Evolutionary conservation across 2,888 invertebrate species (phyloP), one percentile per base, ranked within the genome.

Genomic region (Polydesmus complanatus): DNA sequence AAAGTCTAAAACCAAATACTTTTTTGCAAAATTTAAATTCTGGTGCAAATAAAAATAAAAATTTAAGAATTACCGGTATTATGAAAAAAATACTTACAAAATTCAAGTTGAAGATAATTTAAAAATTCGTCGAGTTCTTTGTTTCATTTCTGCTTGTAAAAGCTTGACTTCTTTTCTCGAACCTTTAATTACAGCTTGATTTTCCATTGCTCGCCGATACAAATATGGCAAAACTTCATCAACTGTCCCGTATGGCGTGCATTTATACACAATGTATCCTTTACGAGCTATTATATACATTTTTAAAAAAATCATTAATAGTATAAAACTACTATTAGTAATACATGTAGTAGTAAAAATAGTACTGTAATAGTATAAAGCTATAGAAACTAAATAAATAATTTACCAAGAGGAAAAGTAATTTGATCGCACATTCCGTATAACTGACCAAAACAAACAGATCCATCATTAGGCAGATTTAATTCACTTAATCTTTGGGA

Each of bases 401-500:
- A 62, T 69, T 66, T 69, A 77, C 77, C 75, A 56, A 78, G 65
- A 3, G 73, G 70, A 63, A 70, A 73, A 0, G 76, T 72, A 1
- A 78, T 69, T 61, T 77, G 74, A 62, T 78, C 78, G 37, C 74
- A 72, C 77, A 78, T 78, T 26, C 78, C 78, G 63, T 73, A 74
- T 1, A 78, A 68, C 64, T 78, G 78, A 1, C 73, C 78, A 66
- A 78, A 78, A 14, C 71, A 70, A 21, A 77, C 70, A 2, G 65
- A 61, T 2, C 65, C 68, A 37, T 67, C 65, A 1, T 63, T 62
- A 2, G 64, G 53, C 1, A 74, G 67, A 1, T 65, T 63, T 26
- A 71, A 61, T 25, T 69, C 65, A 22, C 68, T 62, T 68, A 76
- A 69, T 3, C 19, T 27, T 26, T 26, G 58, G 37, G 22, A 48